These are phyloP conservation scores for Bostrychus sinensis DNA, from an alignment of 2,113 vertebrate species.

Conservation along the genomic window DNA sequence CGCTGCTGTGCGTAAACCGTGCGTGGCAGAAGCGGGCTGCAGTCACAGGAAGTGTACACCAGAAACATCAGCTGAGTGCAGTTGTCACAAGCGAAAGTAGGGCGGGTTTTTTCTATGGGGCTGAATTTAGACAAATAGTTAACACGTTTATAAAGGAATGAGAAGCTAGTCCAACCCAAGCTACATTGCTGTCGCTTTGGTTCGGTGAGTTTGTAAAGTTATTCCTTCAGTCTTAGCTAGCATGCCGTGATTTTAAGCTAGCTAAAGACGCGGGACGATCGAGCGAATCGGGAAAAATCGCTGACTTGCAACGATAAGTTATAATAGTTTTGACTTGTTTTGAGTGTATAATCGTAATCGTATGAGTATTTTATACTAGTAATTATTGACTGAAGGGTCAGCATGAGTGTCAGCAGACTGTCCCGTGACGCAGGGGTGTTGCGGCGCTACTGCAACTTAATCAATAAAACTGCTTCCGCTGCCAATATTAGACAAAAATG, in stretches of 20 bases:
- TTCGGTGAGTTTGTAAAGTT: neutral
- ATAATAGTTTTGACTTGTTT: neutral
- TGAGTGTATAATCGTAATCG: neutral
- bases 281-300: neutral
- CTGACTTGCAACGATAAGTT: neutral
- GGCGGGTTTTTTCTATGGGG: neutral
- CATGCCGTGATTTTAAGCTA: neutral
- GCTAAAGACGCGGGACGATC: neutral
- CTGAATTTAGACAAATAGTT: neutral
- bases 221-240: neutral
- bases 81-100: slow-evolving; percentile 20
- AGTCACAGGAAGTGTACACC: slow-evolving; percentile 55
- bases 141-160: neutral
- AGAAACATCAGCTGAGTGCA: slow-evolving; percentile 31
- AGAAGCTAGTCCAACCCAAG: neutral
- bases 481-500: neutral
- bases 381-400: slow-evolving; percentile 2
- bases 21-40: neutral
- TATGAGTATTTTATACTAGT: neutral
- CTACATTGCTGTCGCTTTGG: neutral
- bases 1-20: neutral
- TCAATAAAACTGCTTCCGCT: neutral
- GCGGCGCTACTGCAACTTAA: neutral
- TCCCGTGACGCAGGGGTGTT: slow-evolving; percentile 54
- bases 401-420: slow-evolving; percentile 44